Conservation (phyloP, 2,113 vertebrate species). For the Lasiurus borealis region DNA sequence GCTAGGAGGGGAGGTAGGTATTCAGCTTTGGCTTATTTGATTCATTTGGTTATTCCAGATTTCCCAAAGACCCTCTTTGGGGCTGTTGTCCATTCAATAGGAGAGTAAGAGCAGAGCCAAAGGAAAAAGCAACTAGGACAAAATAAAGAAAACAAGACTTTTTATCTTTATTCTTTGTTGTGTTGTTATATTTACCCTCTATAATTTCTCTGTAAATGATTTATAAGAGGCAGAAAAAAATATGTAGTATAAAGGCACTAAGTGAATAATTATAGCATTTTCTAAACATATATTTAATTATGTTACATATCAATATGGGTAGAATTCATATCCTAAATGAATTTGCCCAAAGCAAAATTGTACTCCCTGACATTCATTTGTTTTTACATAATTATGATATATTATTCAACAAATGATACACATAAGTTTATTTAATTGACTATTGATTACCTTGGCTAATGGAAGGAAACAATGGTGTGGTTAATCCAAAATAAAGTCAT, state of each 20-base stretch:
- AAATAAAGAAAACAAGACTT: slow-evolving; percentile 27
- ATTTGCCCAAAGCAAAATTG: slow-evolving; percentile 29
- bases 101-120: neutral
- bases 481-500: slow-evolving; percentile 56
- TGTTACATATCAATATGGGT: neutral
- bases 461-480: neutral
- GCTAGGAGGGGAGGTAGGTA: neutral
- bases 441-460: slow-evolving; percentile 46
- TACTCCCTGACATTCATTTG: slow-evolving; percentile 19
- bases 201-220: slow-evolving; percentile 49
- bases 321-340: slow-evolving; percentile 61
- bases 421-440: slow-evolving; percentile 30
- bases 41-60: slow-evolving; percentile 46
- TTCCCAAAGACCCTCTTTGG: neutral
- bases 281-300: slow-evolving; percentile 63
- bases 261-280: slow-evolving; percentile 30
- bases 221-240: slow-evolving; percentile 29
- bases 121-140: slow-evolving; percentile 21
- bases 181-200: slow-evolving; percentile 9
- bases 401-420: neutral
- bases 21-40: neutral
- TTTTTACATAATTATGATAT: slow-evolving; percentile 54
- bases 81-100: neutral
- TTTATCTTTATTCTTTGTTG: neutral
- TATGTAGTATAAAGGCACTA: slow-evolving; percentile 11